These are phyloP conservation scores for Hydractinia symbiolongicarpus DNA, from an alignment of 30 jellyfish, hydroid and myxozoan species.

Conservation along the genomic window DNA sequence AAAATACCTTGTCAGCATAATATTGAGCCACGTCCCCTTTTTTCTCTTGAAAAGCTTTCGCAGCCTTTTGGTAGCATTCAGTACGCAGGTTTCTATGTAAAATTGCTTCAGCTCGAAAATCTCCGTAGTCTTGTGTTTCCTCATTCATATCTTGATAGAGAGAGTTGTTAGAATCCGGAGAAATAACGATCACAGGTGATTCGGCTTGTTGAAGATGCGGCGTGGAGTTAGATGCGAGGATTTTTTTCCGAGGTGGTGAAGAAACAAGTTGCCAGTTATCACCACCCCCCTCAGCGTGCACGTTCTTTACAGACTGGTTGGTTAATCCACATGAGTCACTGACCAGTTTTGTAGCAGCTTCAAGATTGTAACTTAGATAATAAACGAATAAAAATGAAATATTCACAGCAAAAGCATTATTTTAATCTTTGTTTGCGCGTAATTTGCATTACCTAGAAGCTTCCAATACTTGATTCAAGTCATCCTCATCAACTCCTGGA, in stretches of 20 bases:
- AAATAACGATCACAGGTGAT: background rate
- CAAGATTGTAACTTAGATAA: conserved; percentile 6
- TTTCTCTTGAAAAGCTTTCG: conserved; percentile 59
- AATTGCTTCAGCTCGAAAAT: conserved; percentile 77
- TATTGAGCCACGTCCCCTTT: conserved; percentile 50
- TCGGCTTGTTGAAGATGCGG: background rate
- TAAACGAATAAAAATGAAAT: background rate
- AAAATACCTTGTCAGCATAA: conserved; percentile 59
- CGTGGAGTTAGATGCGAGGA: background rate
- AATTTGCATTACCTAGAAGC: conserved; percentile 32
- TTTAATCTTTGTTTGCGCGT: background rate
- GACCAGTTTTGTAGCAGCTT: conserved; percentile 10
- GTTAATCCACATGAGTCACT: background rate
- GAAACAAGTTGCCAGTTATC: background rate
- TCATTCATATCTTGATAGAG: conserved; percentile 9
- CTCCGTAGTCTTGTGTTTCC: conserved; percentile 40
- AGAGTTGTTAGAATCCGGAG: background rate
- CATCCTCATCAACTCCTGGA: conserved; percentile 61
- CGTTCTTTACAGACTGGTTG: background rate
- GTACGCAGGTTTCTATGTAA: conserved; percentile 44
- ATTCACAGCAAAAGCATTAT: background rate
- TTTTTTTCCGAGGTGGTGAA: conserved; percentile 5
- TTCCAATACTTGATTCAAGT: conserved; percentile 38
- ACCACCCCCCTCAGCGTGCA: background rate
- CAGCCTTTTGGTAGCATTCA: conserved; percentile 59